Percentiles rank a stretch among this genome's conserved stretches.
Evolutionary conservation across 2,113 vertebrate genomes (phyloP).

Genomic region (Protomyctophum bolini): DNA sequence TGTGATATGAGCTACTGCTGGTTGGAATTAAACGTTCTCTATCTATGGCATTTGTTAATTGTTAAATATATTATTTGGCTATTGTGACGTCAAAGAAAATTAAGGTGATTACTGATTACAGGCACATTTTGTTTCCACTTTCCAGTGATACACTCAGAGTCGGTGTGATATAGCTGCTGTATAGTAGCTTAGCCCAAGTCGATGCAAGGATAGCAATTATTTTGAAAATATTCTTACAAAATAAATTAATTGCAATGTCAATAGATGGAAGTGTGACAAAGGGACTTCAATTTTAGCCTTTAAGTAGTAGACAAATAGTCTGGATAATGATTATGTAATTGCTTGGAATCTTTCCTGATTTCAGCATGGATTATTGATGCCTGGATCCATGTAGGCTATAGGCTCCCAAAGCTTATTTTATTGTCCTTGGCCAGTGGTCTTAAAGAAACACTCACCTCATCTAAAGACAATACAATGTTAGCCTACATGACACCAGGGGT

Average conservation of each 20-base stretch:
- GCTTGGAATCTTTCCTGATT: conserved; percentile 6
- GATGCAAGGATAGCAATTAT: not conserved
- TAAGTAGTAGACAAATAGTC: not conserved
- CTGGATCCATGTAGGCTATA: not conserved
- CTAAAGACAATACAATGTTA: no score
- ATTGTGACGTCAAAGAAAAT: not conserved
- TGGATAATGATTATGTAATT: not conserved
- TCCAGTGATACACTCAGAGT: conserved; percentile 17
- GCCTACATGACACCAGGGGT: no score
- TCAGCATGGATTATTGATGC: not conserved
- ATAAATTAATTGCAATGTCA: conserved; percentile 26
- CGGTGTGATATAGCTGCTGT: not conserved
- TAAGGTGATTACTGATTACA: no score
- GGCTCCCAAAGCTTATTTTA: not conserved
- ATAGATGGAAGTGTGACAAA: conserved; percentile 12
- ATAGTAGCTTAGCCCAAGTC: not conserved
- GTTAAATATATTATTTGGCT: not conserved
- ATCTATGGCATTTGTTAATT: no score
- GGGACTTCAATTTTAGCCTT: not conserved
- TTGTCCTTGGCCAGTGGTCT: not conserved
- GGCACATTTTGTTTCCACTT: conserved; percentile 16
- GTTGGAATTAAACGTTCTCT: no score
- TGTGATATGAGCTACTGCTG: no score
- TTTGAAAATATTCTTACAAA: conserved; percentile 4
- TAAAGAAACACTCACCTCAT: not conserved